A percentile compares a stretch with the other conserved stretches of the same genome.
Evolutionary conservation across 2,113 vertebrate species (phyloP).

Genomic region (Petaurus breviceps): DNA sequence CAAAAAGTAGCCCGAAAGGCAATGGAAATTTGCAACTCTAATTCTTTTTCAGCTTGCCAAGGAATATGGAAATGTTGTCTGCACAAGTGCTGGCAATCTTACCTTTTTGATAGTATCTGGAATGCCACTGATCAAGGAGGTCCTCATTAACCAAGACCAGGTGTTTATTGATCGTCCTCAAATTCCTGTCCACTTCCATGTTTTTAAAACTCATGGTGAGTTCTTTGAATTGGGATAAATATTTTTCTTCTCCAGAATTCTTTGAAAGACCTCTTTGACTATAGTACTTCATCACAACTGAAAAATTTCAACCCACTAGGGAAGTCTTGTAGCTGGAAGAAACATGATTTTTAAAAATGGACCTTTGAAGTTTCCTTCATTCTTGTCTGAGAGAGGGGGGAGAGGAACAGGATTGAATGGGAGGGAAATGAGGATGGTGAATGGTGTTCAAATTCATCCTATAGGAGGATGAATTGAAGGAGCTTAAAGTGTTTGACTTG

Average conservation of each 20-base stretch:
- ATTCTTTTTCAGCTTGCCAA: too few relatives aligned
- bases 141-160: slow-evolving; percentile 85
- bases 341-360: background rate
- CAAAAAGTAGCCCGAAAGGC: background rate
- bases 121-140: slow-evolving; percentile 87
- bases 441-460: background rate
- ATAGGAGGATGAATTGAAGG: background rate
- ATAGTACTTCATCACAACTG: background rate
- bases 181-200: slow-evolving; percentile 67
- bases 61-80: slow-evolving; percentile 84
- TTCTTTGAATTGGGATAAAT: background rate
- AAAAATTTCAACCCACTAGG: background rate
- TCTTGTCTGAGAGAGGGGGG: background rate
- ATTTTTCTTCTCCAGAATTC: background rate
- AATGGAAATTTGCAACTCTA: too few relatives aligned
- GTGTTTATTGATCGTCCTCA: slow-evolving; percentile 84
- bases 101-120: slow-evolving; percentile 82
- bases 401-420: background rate
- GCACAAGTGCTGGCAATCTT: slow-evolving; percentile 69
- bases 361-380: background rate
- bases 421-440: background rate
- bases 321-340: background rate
- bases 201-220: slow-evolving; percentile 84
- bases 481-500: background rate
- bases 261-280: background rate